Conservation (phyloP, 2,113 vertebrate genomes). For the Petroica traversi region DNA sequence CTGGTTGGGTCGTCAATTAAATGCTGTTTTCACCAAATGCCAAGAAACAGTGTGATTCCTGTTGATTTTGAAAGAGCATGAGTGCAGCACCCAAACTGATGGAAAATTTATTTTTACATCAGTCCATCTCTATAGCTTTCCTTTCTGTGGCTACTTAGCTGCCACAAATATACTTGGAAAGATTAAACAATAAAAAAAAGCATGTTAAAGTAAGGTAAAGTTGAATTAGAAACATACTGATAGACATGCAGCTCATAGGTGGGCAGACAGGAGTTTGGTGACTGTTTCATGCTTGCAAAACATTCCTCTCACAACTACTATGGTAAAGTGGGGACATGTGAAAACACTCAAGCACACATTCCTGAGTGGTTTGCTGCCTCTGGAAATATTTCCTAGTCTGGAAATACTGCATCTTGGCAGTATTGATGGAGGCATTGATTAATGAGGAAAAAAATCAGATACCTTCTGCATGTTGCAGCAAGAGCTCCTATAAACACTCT, state of each 20-base stretch:
- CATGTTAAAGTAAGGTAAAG: neutral
- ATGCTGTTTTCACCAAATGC: conserved; percentile 52
- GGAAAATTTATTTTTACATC: neutral
- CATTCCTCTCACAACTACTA: neutral
- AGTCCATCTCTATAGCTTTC: neutral
- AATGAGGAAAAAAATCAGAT: neutral
- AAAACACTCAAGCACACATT: neutral
- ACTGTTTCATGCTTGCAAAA: neutral
- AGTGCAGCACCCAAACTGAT: neutral
- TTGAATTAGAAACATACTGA: neutral
- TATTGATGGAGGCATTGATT: neutral
- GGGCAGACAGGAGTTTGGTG: neutral
- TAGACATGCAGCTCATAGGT: neutral
- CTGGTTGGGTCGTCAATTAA: conserved; percentile 62
- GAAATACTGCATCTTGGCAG: neutral
- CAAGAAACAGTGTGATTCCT: neutral
- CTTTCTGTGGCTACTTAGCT: neutral
- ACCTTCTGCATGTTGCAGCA: neutral
- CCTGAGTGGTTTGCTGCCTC: neutral
- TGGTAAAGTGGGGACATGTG: neutral
- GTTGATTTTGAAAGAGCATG: neutral
- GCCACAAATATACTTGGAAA: neutral
- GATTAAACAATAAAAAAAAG: neutral
- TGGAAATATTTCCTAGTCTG: neutral
- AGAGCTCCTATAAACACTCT: neutral